Conservation (phyloP, 2,888 invertebrate species). For the Andrena praecox region DNA sequence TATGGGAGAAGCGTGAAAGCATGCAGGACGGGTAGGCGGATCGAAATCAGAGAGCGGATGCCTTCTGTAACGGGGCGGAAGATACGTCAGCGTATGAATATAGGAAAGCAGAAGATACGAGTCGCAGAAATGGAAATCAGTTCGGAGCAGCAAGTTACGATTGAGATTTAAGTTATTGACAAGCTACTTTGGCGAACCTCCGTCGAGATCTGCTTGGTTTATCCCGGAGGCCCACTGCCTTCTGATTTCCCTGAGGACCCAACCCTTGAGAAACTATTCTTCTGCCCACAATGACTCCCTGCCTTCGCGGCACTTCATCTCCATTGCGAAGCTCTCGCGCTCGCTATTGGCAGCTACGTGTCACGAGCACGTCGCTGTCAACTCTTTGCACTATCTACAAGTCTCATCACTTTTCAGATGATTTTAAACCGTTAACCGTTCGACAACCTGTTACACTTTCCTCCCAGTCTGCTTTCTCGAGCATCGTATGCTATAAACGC, state of each 20-base stretch:
- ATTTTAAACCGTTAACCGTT: constrained; percentile 4
- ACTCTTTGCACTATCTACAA: constrained; percentile 9
- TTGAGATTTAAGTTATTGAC: constrained; percentile 85
- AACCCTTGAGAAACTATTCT: constrained; percentile 84
- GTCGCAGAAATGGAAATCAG: constrained; percentile 80
- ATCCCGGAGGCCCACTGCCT: constrained; percentile 82
- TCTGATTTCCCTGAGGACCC: constrained; percentile 84
- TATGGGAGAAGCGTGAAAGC: not conserved
- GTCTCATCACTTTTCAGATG: constrained; percentile 12
- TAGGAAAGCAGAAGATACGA: constrained; percentile 68
- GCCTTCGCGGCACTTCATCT: constrained; percentile 73
- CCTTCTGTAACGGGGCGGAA: constrained; percentile 43
- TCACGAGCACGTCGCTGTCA: constrained; percentile 28
- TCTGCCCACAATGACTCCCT: constrained; percentile 82
- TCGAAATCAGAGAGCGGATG: constrained; percentile 30
- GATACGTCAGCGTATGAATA: constrained; percentile 71
- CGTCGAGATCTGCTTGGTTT: constrained; percentile 79
- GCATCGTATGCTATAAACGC: not conserved
- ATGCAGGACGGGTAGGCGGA: not conserved
- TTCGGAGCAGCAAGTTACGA: constrained; percentile 83
- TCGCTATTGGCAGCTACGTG: constrained; percentile 48
- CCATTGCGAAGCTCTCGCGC: constrained; percentile 62
- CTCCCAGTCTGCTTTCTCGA: not conserved
- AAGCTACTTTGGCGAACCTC: constrained; percentile 83
- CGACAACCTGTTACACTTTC: not conserved